Percentiles rank a stretch among this genome's conserved stretches.
phyloP scores from a whole-genome alignment of 2,888 invertebrate species.

The Pharmacophagus antenor region DNA sequence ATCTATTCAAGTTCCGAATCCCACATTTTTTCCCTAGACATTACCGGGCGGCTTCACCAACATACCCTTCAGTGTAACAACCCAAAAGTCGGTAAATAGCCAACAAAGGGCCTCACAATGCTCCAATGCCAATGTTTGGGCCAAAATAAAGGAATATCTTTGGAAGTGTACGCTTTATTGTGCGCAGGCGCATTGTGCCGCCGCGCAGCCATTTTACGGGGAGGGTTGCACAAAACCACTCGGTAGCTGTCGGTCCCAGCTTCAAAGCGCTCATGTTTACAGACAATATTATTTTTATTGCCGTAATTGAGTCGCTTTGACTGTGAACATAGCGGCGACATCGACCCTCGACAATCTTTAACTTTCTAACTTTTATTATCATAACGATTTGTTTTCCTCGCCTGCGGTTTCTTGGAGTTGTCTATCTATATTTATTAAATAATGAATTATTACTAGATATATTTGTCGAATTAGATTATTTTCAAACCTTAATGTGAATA shows the following conservation, averaged over 20 bases:
- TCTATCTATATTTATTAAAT: background rate
- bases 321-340: slow-evolving; percentile 51
- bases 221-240: slow-evolving; percentile 75
- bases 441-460: background rate
- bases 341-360: slow-evolving; percentile 40
- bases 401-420: slow-evolving; percentile 32
- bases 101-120: slow-evolving; percentile 71
- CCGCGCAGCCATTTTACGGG: slow-evolving; percentile 39
- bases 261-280: slow-evolving; percentile 70
- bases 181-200: slow-evolving; percentile 60
- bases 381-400: slow-evolving; percentile 9
- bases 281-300: slow-evolving; percentile 78
- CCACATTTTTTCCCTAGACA: slow-evolving; percentile 48
- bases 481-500: too few species aligned
- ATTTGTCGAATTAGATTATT: background rate
- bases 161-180: slow-evolving; percentile 61
- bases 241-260: slow-evolving; percentile 67
- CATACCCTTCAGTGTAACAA: slow-evolving; percentile 64
- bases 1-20: slow-evolving; percentile 57
- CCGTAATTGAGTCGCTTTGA: slow-evolving; percentile 66
- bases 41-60: slow-evolving; percentile 47
- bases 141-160: slow-evolving; percentile 71
- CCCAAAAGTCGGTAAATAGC: slow-evolving; percentile 79
- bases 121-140: slow-evolving; percentile 77
- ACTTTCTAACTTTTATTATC: slow-evolving; percentile 64